Evolutionary conservation across 2,113 vertebrate species (phyloP).

Genomic region (Todiramphus saurophagus): DNA sequence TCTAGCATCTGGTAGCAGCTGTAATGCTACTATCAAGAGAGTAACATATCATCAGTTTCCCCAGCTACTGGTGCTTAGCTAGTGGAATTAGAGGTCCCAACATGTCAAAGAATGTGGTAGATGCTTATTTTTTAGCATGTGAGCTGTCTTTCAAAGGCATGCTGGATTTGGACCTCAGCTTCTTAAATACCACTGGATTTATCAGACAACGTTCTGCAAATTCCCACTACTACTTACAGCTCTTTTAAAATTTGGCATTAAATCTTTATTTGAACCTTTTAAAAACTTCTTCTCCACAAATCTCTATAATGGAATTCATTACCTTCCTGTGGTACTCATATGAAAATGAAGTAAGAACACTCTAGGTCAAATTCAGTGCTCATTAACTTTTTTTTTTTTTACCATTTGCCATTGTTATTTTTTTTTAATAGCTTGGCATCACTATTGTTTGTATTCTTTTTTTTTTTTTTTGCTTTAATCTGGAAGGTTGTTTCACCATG

Average conservation of each 20-base stretch:
- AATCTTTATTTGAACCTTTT: neutral
- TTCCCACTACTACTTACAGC: neutral
- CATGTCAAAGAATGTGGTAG: neutral
- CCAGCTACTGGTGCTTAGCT: neutral
- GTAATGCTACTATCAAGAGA: neutral
- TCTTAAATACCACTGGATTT: conserved; percentile 28
- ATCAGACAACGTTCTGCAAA: neutral
- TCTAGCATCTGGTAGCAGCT: conserved; percentile 11
- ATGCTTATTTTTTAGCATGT: neutral
- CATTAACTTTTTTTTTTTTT: neutral
- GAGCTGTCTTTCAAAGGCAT: neutral
- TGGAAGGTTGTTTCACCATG: neutral
- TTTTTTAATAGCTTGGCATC: neutral
- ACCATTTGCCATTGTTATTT: neutral
- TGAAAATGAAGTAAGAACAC: neutral
- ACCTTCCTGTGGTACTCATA: neutral
- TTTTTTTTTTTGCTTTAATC: neutral
- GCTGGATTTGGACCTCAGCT: conserved; percentile 6
- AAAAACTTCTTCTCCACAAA: neutral
- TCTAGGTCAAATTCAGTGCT: neutral
- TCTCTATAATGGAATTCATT: neutral
- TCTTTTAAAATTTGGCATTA: neutral
- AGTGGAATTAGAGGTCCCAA: conserved; percentile 3
- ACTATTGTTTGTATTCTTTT: neutral
- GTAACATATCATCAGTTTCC: neutral